Percentiles rank a stretch among this genome's conserved stretches.
Evolutionary conservation across 2,113 vertebrate genomes (phyloP).

Genomic region (Laticauda colubrina): DNA sequence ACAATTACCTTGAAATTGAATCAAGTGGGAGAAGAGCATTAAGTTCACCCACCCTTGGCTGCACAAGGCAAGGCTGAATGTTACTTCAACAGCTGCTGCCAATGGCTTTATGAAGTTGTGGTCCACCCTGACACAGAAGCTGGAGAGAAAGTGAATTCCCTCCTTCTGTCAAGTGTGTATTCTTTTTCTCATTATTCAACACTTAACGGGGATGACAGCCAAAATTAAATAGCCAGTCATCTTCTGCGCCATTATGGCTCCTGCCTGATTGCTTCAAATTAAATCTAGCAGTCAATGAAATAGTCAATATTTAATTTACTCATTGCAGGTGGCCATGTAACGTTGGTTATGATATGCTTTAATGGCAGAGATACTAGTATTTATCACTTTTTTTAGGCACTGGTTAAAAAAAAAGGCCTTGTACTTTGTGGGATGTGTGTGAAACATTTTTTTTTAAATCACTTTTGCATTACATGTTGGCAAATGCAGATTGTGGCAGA

Average conservation of each 20-base stretch:
- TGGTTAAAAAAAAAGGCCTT: slow-evolving; percentile 24
- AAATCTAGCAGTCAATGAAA: slow-evolving; percentile 79
- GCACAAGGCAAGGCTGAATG: neutral
- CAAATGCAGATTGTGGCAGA: neutral
- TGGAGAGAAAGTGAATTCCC: slow-evolving; percentile 49
- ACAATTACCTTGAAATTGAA: neutral
- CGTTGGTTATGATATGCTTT: slow-evolving; percentile 39
- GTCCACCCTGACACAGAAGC: slow-evolving; percentile 49
- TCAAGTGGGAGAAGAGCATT: neutral
- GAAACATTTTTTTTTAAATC: slow-evolving; percentile 15
- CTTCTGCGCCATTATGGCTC: slow-evolving; percentile 66
- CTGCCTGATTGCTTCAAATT: slow-evolving; percentile 79
- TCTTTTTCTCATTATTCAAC: slow-evolving; percentile 66
- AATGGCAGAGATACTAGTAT: slow-evolving; percentile 54
- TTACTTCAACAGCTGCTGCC: slow-evolving; percentile 7
- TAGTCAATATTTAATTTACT: slow-evolving; percentile 84
- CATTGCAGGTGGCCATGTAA: slow-evolving; percentile 75
- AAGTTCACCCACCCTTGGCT: neutral
- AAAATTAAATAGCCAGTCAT: slow-evolving; percentile 63
- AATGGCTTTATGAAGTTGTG: slow-evolving; percentile 37
- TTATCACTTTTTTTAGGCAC: slow-evolving; percentile 42
- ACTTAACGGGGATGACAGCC: slow-evolving; percentile 60
- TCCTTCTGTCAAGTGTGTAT: slow-evolving; percentile 45
- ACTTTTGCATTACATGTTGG: neutral
- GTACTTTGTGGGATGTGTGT: slow-evolving; percentile 32